A percentile compares a stretch with the other conserved stretches of the same genome.
These are phyloP conservation scores for Cricetomys ansorgei DNA, from an alignment of 2,113 vertebrate genomes.

Conservation along the genomic window DNA sequence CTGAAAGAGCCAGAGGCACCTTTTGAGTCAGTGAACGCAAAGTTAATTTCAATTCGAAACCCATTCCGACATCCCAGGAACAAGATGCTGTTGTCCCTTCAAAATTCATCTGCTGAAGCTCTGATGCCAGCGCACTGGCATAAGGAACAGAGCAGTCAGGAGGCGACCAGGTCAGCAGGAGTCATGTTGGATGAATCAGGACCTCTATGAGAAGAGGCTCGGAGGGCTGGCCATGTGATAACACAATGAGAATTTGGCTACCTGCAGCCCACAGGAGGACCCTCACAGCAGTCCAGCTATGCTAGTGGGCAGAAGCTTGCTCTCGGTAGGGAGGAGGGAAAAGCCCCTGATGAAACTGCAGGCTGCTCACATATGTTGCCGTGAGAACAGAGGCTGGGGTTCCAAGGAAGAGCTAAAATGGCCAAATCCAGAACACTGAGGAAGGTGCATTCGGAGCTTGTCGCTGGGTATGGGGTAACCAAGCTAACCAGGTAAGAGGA, in stretches of 20 bases:
- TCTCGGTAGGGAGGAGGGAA: not conserved
- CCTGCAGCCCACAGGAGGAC: not conserved
- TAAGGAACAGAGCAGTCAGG: not conserved
- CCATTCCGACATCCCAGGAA: not conserved
- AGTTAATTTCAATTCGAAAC: not conserved
- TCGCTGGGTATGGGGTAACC: not conserved
- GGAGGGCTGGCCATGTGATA: not conserved
- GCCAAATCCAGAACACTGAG: not conserved
- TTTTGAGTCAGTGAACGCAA: not conserved
- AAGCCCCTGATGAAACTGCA: not conserved
- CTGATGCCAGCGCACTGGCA: not conserved
- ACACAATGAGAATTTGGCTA: not conserved
- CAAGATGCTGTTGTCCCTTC: not conserved
- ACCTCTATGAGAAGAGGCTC: not conserved
- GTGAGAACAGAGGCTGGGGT: not conserved
- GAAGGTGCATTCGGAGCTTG: not conserved
- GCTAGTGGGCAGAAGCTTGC: not conserved
- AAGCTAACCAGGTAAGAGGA: not conserved
- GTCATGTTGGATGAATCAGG: not conserved
- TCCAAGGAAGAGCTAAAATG: not conserved
- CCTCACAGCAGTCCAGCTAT: not conserved
- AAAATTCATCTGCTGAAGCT: not conserved
- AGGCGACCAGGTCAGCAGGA: not conserved
- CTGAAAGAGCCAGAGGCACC: not conserved
- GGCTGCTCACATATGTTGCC: not conserved